Evolutionary conservation across 2,888 invertebrate genomes (phyloP), one percentile per base, ranked within the genome.

Genomic region (Emmelina monodactyla): DNA sequence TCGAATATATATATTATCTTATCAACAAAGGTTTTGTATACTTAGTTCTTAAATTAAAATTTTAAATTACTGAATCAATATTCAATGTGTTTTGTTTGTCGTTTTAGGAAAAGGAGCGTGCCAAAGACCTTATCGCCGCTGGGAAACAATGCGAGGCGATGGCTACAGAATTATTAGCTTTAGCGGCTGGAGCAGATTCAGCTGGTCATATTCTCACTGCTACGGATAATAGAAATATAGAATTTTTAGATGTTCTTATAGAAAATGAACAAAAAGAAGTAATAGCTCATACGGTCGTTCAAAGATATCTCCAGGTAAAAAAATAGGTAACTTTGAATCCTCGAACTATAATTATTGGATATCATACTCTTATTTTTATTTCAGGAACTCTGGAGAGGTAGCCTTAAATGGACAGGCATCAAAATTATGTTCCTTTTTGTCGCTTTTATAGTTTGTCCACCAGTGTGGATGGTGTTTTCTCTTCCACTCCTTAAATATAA

Each of bases 261-360:
- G 98, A 99, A 71, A 96, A 97, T 62, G 98, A 99, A 65, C 98
- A 98, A 64, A 99, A 97, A 64, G 96, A 97, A 79, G 93, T 93
- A 50, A 96, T 97, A 41, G 94, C 97, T 1, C 97, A 97, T 65
- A 96, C 97, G 1, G 94, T 96, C 40, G 97, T 97, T 35, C 97
- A 98, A 81, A 89, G 95, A 75, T 97, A 97, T 81, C 86, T 95
- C 51, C 91, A 92, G 88, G 91, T 88, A 85, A n/a, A 86, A 83
- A 85, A 83, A 66, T 85, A 82, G 82, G 76, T 81, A 76, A 78
- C 76, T 68, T 66, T 58, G 50, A 38, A 49, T 25, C 6, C 3
- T 11, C 3, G 9, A 25, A 3, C 43, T 29, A 13, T 5, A 13
- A 13, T 29, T 14, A 13, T 28, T n/a, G 19, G 22, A 34, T 29